Evolutionary conservation across 2,113 vertebrate species (phyloP).

Genomic region (Mystacornis crossleyi): DNA sequence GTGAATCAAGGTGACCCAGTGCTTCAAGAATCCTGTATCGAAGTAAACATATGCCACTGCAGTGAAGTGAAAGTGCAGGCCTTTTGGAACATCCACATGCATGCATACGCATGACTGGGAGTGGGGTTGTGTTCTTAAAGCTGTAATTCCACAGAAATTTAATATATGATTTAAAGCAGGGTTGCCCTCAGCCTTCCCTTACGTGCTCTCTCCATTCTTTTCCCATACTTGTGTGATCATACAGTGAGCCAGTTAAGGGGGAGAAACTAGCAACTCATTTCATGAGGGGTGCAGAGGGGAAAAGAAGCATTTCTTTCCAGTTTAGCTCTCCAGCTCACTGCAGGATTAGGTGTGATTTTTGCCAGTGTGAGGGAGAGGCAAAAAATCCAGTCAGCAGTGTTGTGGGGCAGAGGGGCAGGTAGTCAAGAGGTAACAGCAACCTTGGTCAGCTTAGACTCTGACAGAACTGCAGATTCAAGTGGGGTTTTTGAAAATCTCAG

Average conservation of each 20-base stretch:
- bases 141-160: not conserved
- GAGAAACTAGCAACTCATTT: not conserved
- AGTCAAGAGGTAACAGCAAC: not conserved
- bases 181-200: not conserved
- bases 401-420: not conserved
- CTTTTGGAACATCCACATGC: not conserved
- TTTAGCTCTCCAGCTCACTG: not conserved
- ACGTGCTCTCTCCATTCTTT: not conserved
- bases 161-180: not conserved
- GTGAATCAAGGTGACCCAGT: not conserved
- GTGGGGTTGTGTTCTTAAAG: not conserved
- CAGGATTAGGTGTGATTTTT: not conserved
- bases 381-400: not conserved
- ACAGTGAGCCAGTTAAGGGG: not conserved
- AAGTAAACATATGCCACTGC: not conserved
- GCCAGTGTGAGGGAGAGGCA: not conserved
- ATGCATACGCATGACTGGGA: not conserved
- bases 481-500: not conserved
- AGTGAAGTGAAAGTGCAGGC: not conserved
- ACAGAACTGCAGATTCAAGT: not conserved
- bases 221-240: not conserved
- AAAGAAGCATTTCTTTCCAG: not conserved
- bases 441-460: not conserved
- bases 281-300: accelerated
- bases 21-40: not conserved